Evolutionary conservation across 2,888 invertebrate genomes (phyloP), one percentile per base, ranked within the genome.

Genomic region (Coelinius sp.): DNA sequence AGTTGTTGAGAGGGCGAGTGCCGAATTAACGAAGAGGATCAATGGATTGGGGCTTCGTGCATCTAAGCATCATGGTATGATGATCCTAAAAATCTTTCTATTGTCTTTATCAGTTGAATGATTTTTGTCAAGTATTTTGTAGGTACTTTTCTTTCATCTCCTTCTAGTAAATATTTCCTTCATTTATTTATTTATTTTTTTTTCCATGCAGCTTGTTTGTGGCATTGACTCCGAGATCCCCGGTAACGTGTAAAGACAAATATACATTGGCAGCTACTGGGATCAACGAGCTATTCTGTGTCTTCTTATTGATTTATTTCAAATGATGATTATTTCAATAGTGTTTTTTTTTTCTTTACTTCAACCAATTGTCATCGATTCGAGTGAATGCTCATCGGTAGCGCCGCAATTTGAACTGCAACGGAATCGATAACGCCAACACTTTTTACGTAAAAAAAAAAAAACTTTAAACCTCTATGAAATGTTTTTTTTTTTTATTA

Each of bases 1-100:
- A 84, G 95, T 96, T 85, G 96, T 96, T 88, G 96, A 96, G 90
- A 92, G 96, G 84, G 96, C 96, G 83, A 95, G 95, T 81, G 96
- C 96, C 78, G 96, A 96, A 89, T 90, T 96, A 78, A 94, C 95
- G 81, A 95, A 96, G 86, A 92, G 96, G 84, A 96, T 96, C 89
- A 96, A 94, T 84, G 95, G 95, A 75, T 90, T 95, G 81, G 93
- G 93, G 68, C 89, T 94, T 84, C 92, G 94, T 80, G 92, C 91
- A 72, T 90, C 91, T 77, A 91, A 91, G 77, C 88, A 89, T 78
- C 87, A 88, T 82, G 85, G 84, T 84, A 76, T 74, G 81, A 35
- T 25, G 10, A 8, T 22, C n/a, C n/a, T n/a, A n/a, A n/a, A n/a
- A n/a, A n/a, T n/a, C n/a, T n/a, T n/a, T n/a, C n/a, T 4, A 24